phyloP scores from a whole-genome alignment of 2,797 vertebrate genomes.

The Oreochromis grahami region DNA sequence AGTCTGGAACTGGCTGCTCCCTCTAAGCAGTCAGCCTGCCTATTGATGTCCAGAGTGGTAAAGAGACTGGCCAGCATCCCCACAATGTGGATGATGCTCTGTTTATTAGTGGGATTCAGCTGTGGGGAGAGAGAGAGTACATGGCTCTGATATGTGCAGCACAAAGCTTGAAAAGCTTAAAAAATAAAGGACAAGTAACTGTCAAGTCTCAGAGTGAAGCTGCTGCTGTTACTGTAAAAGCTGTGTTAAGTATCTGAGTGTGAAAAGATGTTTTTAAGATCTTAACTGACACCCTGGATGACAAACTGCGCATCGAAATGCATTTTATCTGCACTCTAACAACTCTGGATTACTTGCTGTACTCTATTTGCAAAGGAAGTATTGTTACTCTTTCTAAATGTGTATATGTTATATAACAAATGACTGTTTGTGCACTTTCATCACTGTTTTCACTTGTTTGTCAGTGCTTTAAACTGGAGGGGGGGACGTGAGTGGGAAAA shows the following conservation, averaged over 20 bases:
- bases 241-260: accelerated
- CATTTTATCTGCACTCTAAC: background rate
- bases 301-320: background rate
- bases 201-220: background rate
- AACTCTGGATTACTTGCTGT: background rate
- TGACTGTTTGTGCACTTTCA: background rate
- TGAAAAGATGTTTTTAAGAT: background rate
- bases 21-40: constrained; percentile 82
- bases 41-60: constrained; percentile 90
- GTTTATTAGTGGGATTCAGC: constrained; percentile 87
- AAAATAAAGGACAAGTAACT: background rate
- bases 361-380: background rate
- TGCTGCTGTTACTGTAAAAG: accelerated
- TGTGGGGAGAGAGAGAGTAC: constrained; percentile 43
- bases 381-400: background rate
- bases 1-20: constrained; percentile 74
- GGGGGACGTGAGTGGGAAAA: background rate
- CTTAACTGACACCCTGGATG: background rate
- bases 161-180: background rate
- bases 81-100: constrained; percentile 90
- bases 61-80: constrained; percentile 95
- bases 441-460: background rate
- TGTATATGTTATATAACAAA: background rate
- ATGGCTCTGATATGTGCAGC: background rate
- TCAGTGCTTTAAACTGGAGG: background rate